These are phyloP conservation scores for Operophtera brumata DNA, from an alignment of 2,888 invertebrate species.

Conservation along the genomic window DNA sequence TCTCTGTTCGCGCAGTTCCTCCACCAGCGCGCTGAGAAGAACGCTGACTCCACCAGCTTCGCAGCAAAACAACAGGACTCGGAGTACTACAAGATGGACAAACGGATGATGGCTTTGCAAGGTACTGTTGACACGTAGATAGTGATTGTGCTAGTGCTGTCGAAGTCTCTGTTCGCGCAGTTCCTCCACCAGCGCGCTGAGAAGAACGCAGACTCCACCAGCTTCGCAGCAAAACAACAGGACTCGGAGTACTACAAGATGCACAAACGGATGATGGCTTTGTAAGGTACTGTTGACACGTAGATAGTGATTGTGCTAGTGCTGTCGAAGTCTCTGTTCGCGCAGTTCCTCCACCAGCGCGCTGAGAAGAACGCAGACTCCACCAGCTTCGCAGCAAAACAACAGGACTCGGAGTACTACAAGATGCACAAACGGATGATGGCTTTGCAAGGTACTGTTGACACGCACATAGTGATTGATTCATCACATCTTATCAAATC, in stretches of 20 bases:
- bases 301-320: too few relatives aligned
- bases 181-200: slow-evolving; percentile 88
- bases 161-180: slow-evolving; percentile 87
- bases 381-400: slow-evolving; percentile 38
- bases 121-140: too few relatives aligned
- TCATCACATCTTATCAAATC: too few relatives aligned
- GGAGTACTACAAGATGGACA: too few relatives aligned
- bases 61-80: too few relatives aligned
- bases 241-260: slow-evolving; percentile 81
- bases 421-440: slow-evolving; percentile 84
- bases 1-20: too few relatives aligned
- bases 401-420: slow-evolving; percentile 73
- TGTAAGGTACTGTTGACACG: too few relatives aligned
- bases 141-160: slow-evolving; percentile 85
- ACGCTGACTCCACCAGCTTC: too few relatives aligned
- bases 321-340: slow-evolving; percentile 87
- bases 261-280: slow-evolving; percentile 82
- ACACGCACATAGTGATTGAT: too few relatives aligned
- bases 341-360: slow-evolving; percentile 87
- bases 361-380: slow-evolving; percentile 82
- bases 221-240: slow-evolving; percentile 43
- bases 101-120: too few relatives aligned
- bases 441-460: slow-evolving; percentile 79
- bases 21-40: too few relatives aligned
- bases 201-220: slow-evolving; percentile 69